Conservation (phyloP, 2,888 invertebrate genomes). For the Scaptomyza tumidula region DNA sequence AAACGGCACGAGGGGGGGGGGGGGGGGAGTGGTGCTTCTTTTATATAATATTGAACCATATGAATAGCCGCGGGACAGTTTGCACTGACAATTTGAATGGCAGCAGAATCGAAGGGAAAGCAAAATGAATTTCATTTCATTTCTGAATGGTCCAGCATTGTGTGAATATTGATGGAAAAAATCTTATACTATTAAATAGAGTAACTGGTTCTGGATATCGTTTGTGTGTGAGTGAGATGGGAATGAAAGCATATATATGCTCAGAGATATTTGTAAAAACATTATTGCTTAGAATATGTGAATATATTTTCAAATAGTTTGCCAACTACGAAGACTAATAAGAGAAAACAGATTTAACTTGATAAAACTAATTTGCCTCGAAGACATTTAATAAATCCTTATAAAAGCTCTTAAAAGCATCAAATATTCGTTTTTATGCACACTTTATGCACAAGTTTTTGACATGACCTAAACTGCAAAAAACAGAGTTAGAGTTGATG, state of each 20-base stretch:
- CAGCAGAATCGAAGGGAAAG: slow-evolving; percentile 21
- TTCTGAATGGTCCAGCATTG: slow-evolving; percentile 33
- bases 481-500: slow-evolving; percentile 40
- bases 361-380: too few species aligned
- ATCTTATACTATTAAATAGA: slow-evolving; percentile 18
- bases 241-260: slow-evolving; percentile 2
- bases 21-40: too few species aligned
- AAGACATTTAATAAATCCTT: too few species aligned
- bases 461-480: slow-evolving; percentile 38
- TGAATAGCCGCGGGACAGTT: slow-evolving; percentile 40
- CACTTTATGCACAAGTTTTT: background rate
- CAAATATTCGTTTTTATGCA: too few species aligned
- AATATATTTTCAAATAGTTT: background rate
- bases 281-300: background rate
- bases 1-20: background rate
- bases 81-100: slow-evolving; percentile 21
- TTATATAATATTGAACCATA: slow-evolving; percentile 30
- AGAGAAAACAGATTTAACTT: too few species aligned
- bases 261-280: background rate
- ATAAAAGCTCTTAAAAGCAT: too few species aligned
- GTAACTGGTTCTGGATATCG: slow-evolving; percentile 23
- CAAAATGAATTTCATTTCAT: slow-evolving; percentile 44
- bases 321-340: too few species aligned
- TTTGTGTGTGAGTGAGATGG: background rate
- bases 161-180: slow-evolving; percentile 28